These are phyloP conservation scores for Molorchus minor DNA, from an alignment of 2,888 invertebrate species.

Conservation along the genomic window DNA sequence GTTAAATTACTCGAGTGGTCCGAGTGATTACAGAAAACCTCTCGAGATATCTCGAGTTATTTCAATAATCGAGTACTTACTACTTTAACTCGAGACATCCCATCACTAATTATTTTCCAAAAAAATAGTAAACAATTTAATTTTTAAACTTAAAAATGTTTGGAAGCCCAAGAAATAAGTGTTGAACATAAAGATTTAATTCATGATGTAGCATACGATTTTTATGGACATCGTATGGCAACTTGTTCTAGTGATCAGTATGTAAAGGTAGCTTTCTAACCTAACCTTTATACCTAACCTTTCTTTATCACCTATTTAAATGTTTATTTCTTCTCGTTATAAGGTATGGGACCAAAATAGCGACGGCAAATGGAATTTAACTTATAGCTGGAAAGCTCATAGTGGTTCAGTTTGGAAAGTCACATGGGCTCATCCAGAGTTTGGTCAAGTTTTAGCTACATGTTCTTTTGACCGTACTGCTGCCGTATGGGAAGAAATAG, in stretches of 20 bases:
- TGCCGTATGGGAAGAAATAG: slow-evolving; percentile 97
- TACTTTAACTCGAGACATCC: too few species aligned
- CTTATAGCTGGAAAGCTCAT: slow-evolving; percentile 96
- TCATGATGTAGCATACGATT: slow-evolving; percentile 99
- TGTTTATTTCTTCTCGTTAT: too few species aligned
- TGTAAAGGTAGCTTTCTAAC: too few species aligned
- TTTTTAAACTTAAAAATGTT: too few species aligned
- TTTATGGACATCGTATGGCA: slow-evolving; percentile 96
- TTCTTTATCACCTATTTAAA: neutral
- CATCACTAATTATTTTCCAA: too few species aligned
- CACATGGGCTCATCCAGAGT: slow-evolving; percentile 99
- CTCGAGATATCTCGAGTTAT: too few species aligned
- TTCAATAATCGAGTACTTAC: too few species aligned
- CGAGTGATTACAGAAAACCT: too few species aligned
- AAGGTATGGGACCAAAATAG: slow-evolving; percentile 96
- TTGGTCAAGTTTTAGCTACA: slow-evolving; percentile 98
- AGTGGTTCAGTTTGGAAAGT: slow-evolving; percentile 99
- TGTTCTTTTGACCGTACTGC: slow-evolving; percentile 98
- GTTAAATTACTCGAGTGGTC: too few species aligned
- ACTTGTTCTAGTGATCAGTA: slow-evolving; percentile 99
- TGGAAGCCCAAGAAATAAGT: slow-evolving; percentile 84
- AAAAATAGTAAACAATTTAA: too few species aligned
- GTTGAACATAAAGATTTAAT: slow-evolving; percentile 98
- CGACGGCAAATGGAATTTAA: slow-evolving; percentile 87
- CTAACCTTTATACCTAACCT: too few species aligned